phyloP scores from a whole-genome alignment of 1,140 invertebrate genomes.

The fruit fly (Drosophila melanogaster) region DNA sequence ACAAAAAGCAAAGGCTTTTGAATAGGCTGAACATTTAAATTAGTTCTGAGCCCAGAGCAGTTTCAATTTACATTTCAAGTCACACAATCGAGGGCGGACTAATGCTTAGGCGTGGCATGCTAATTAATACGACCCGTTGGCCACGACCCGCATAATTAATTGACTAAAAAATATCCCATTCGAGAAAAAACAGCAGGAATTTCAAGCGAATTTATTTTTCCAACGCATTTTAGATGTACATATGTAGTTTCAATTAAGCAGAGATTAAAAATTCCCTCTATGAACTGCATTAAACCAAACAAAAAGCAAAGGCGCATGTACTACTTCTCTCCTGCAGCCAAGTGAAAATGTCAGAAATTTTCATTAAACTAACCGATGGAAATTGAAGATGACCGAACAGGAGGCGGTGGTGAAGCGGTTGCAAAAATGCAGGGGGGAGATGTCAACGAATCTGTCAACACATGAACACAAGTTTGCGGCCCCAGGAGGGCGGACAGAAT shows the following conservation, averaged over 20 bases:
- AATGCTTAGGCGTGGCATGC: slow-evolving; percentile 10
- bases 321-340: neutral
- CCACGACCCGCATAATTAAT: slow-evolving; percentile 35
- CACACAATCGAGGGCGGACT: neutral
- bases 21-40: slow-evolving; percentile 1
- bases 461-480: slow-evolving; percentile 14
- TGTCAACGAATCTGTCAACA: slow-evolving; percentile 33
- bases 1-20: neutral
- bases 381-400: slow-evolving; percentile 33
- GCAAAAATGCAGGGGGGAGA: neutral
- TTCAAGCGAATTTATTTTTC: neutral
- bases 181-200: neutral
- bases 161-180: slow-evolving; percentile 33
- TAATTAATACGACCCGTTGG: slow-evolving; percentile 31
- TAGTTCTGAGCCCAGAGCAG: neutral
- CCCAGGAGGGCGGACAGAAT: neutral
- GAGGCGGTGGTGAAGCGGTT: neutral
- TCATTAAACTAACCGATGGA: slow-evolving; percentile 58
- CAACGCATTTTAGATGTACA: slow-evolving; percentile 11
- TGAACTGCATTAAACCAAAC: slow-evolving; percentile 18
- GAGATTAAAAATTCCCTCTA: slow-evolving; percentile 32
- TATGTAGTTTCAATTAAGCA: neutral
- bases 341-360: slow-evolving; percentile 16
- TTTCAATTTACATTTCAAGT: slow-evolving; percentile 8
- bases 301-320: neutral